Evolutionary conservation across 2,888 invertebrate genomes (phyloP).

Genomic region (Villa cingulata): DNA sequence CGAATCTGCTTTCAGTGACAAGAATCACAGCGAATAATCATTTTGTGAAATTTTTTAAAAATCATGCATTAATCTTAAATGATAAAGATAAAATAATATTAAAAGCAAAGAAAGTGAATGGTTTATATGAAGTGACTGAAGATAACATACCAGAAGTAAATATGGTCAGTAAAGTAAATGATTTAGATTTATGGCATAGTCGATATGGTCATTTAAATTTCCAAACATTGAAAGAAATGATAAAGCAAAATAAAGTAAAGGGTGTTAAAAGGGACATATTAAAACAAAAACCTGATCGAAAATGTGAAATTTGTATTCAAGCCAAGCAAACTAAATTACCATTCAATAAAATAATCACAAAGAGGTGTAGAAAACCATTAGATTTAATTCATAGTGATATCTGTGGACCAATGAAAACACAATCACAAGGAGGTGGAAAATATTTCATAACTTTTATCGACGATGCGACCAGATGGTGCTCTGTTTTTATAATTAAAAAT

Average conservation of each 20-base stretch:
- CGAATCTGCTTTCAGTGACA: background rate
- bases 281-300: background rate
- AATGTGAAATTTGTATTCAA: slow-evolving; percentile 1
- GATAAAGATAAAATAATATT: background rate
- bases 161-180: background rate
- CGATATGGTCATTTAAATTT: slow-evolving; percentile 3
- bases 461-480: too few relatives aligned
- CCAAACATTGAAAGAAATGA: background rate
- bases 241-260: background rate
- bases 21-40: background rate
- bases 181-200: background rate
- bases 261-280: background rate
- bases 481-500: too few relatives aligned
- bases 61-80: background rate
- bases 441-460: too few relatives aligned
- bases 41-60: background rate
- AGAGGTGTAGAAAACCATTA: too few relatives aligned
- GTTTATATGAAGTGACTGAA: background rate
- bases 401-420: too few relatives aligned
- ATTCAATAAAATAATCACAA: too few relatives aligned
- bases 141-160: background rate
- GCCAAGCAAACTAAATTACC: slow-evolving; percentile 1
- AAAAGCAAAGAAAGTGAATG: background rate
- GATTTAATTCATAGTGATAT: too few relatives aligned
- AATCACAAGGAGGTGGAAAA: too few relatives aligned